phyloP scores from a whole-genome alignment of 2,113 vertebrate genomes.

The Eulemur rufifrons region DNA sequence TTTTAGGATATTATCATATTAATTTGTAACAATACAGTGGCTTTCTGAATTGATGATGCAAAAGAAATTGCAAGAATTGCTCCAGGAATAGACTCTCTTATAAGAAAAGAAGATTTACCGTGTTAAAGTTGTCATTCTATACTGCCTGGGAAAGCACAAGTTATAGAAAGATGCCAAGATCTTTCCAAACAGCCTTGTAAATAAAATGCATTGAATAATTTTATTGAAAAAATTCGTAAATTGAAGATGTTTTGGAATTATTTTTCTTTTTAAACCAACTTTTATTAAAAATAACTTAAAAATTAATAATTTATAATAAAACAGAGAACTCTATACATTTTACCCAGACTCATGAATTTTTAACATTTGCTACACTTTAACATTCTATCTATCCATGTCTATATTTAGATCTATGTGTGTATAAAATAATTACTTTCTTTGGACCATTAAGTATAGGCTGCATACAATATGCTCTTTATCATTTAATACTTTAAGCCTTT shows the following conservation, averaged over 20 bases:
- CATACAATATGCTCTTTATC: background rate
- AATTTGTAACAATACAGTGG: background rate
- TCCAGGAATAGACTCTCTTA: background rate
- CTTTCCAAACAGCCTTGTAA: background rate
- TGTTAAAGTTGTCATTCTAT: background rate
- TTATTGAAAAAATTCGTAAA: background rate
- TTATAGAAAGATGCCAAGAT: background rate
- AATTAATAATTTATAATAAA: background rate
- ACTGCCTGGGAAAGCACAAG: background rate
- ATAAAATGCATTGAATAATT: background rate
- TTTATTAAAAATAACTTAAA: background rate
- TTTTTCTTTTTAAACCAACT: background rate
- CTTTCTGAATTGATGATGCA: background rate
- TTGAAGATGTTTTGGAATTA: background rate
- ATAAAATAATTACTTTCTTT: background rate
- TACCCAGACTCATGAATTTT: background rate
- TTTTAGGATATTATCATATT: background rate
- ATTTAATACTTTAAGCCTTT: background rate
- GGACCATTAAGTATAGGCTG: background rate
- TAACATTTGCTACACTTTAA: background rate
- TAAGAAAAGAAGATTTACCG: background rate
- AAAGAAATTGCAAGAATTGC: constrained; percentile 37
- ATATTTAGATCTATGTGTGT: background rate
- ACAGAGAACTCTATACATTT: background rate
- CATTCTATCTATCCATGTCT: background rate